Evolutionary conservation across 2,888 invertebrate species (phyloP).

Genomic region (Macrosoma leucophasiata): DNA sequence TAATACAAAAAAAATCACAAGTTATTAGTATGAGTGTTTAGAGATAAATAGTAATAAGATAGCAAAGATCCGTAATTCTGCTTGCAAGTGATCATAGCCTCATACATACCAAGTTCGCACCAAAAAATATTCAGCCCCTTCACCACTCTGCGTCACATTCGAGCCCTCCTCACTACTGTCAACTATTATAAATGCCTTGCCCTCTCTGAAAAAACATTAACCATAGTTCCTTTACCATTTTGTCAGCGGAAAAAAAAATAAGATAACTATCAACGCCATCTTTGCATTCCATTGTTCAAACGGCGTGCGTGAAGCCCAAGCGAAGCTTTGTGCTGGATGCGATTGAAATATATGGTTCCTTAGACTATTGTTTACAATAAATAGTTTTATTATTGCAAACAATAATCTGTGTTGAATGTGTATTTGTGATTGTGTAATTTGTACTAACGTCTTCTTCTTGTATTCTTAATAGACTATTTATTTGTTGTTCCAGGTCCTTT

Average conservation of each 20-base stretch:
- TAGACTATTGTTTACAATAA: too few species aligned
- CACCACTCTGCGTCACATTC: conserved; percentile 45
- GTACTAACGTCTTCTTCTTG: too few species aligned
- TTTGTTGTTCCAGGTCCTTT: too few species aligned
- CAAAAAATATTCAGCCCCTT: conserved; percentile 57
- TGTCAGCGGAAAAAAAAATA: conserved; percentile 10
- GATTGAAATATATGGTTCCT: too few species aligned
- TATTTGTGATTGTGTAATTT: too few species aligned
- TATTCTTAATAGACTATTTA: too few species aligned
- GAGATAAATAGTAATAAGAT: not conserved
- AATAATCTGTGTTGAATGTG: too few species aligned
- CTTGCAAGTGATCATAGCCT: not conserved
- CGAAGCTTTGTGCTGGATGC: conserved; percentile 20
- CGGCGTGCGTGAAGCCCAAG: conserved; percentile 23
- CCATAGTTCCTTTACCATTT: conserved; percentile 30
- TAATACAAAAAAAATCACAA: conserved; percentile 1
- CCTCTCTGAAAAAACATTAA: conserved; percentile 61
- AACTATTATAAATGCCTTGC: conserved; percentile 57
- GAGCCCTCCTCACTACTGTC: conserved; percentile 61
- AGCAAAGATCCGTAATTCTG: not conserved
- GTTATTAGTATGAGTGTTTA: not conserved
- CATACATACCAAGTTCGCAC: conserved; percentile 65
- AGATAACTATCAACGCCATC: conserved; percentile 16
- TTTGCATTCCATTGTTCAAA: conserved; percentile 13
- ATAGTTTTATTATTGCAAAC: too few species aligned